Base-by-base conservation (phyloP, 2,888 invertebrate genomes). In the Salticus scenicus region DNA sequence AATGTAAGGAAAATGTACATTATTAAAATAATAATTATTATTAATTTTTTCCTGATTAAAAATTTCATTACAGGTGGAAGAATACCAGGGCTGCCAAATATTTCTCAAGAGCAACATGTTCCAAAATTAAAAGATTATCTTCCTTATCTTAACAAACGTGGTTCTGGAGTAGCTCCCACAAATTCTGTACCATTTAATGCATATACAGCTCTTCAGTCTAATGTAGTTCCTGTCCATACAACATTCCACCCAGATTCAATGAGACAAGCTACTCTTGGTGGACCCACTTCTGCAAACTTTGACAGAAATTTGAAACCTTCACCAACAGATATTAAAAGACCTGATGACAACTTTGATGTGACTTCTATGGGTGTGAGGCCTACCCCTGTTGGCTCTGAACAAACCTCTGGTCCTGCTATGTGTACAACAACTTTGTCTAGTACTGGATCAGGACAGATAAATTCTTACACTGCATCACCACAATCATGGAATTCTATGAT, bases 101-200 rank as follows among this genome's bases (percentile, higher is more conserved):
- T 37, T 1, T 37, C 77, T 57, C 47, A 73, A 30, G 74, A 64
- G 5, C 41, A 74, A 10, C 41, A 57, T 37, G 83, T 76, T 0
- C 94, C 95, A 24, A 97, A 97, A 90, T 92, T 98, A 42, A 96
- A 97, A 90, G 98, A 98, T 91, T 98, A 96, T 91, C 92, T 98
- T 76, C 96, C 96, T 0, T 94, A 94, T 81, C 94, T 95, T 94
- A 94, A 78, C 27, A 79, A 75, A 30, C 66, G 57, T 8, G 74
- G 71, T 41, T 33, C 64, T 14, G 41, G 24, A n/a, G 42, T 24
- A 24, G 69, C 66, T 14, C 41, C 73, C 17, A 27, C 72, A n/a
- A 37, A 67, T 41, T 20, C 67, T 17, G 72, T 30, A 64, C 31
- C 64, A 24, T 64, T 69, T 37, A 72, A 77, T 41, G 28, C 37